Evolutionary conservation across 2,797 vertebrate genomes (phyloP), one percentile per base, ranked within the genome.

Genomic region (Tenualosa thibaudeaui): DNA sequence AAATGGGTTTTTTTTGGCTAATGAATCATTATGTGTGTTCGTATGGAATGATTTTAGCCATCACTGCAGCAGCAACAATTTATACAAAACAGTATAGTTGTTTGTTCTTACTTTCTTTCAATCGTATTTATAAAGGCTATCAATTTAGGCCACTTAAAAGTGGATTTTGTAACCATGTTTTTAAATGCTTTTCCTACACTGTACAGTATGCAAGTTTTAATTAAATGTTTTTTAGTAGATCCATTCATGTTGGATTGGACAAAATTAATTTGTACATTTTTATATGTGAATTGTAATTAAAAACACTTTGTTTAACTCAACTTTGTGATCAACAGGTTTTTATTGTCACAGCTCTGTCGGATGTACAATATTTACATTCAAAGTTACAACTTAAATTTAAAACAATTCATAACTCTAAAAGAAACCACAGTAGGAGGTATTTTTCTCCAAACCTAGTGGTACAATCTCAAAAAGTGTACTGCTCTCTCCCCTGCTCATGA

Each of bases 261-360:
- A 8, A 75, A 15, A 37, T 75, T 40, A 12, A 75, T 43, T 78
- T 78, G 71, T 78, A 78, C 37, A 46, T 78, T 78, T 78, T 75
- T 8, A 22, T 22, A 78, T 78, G 71, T 78, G 22, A 78, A 46
- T 78, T 78, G 22, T 78, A 78, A 46, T 78, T 46, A 78, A 75
- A 60, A 75, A 54, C 19, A 54, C 37, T 17, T 12, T 37, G 71
- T 19, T 22, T 19, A 5, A 78, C 37, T 78, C 40, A 43, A 19
- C 0, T 3, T 46, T 46, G 40, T 40, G 37, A 7, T 78, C 5
- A 40, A 40, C 68, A 78, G 15, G 15, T 78, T 46, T 78, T 46
- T 46, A 62, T 24, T 62, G 5, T 8, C n/a, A 62, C 19, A 62
- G 2, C 58, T 8, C 58, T 58, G 19, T n/a, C 56, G 3, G 22